Percentiles rank a stretch among this genome's conserved stretches.
phyloP scores from a whole-genome alignment of 2,797 vertebrate species.

The Falco rusticolus region DNA sequence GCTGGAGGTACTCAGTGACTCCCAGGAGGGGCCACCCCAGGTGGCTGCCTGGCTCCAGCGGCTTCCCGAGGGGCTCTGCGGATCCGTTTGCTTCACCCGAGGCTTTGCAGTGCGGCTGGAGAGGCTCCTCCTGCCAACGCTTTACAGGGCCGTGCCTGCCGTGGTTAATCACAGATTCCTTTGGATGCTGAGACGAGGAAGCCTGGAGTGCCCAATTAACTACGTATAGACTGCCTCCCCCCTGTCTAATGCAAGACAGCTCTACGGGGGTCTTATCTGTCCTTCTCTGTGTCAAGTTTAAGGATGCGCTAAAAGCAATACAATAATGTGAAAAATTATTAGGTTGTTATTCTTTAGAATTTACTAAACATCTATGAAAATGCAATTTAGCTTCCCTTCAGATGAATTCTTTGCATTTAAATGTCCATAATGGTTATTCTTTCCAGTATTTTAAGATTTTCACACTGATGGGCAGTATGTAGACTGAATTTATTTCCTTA shows the following conservation, averaged over 20 bases:
- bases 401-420: not conserved
- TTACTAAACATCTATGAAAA: not conserved
- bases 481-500: not conserved
- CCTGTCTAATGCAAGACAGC: accelerated
- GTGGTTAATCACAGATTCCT: not conserved
- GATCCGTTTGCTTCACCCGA: accelerated
- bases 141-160: not conserved
- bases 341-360: not conserved
- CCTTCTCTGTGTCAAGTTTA: accelerated
- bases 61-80: not conserved
- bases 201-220: not conserved
- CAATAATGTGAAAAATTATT: not conserved
- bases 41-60: accelerated
- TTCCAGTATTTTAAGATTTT: not conserved
- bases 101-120: not conserved
- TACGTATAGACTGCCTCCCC: too few relatives aligned
- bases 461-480: not conserved
- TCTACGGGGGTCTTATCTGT: not conserved
- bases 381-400: not conserved
- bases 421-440: not conserved
- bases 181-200: not conserved
- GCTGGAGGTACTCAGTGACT: not conserved
- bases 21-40: not conserved
- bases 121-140: not conserved
- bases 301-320: not conserved